Evolutionary conservation across 2,113 vertebrate species (phyloP).

Genomic region (Neodon shergylaensis): DNA sequence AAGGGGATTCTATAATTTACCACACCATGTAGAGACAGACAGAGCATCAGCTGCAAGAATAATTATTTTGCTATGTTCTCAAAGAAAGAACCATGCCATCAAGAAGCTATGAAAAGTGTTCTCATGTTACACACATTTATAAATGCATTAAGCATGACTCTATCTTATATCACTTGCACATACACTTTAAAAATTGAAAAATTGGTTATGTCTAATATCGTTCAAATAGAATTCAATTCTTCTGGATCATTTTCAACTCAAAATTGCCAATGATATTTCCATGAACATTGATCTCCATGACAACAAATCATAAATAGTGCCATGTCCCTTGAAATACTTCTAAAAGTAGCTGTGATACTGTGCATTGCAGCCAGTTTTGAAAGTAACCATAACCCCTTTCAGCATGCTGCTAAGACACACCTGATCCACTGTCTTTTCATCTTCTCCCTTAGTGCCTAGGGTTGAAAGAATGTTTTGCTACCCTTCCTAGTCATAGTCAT

Average conservation of each 20-base stretch:
- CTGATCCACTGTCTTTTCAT: not conserved
- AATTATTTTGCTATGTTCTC: not conserved
- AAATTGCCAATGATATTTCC: not conserved
- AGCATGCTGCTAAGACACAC: not conserved
- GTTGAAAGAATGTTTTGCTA: not conserved
- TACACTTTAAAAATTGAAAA: not conserved
- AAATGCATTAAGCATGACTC: not conserved
- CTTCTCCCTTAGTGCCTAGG: not conserved
- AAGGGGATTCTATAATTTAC: not conserved
- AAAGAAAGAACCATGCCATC: not conserved
- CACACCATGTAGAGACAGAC: not conserved
- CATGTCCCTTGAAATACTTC: slow-evolving; percentile 16
- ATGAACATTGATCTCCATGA: not conserved
- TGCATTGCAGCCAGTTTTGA: not conserved
- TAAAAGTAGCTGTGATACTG: not conserved
- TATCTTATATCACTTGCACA: not conserved
- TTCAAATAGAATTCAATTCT: not conserved
- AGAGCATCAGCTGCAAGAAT: not conserved
- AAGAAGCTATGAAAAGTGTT: not conserved
- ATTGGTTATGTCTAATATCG: not conserved
- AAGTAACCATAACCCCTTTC: not conserved
- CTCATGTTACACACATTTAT: not conserved
- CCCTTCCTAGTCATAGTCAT: not conserved
- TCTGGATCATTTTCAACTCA: slow-evolving; percentile 8
- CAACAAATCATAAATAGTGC: not conserved